Percentiles rank a stretch among this genome's conserved stretches.
Conservation (phyloP, 2,797 vertebrate genomes). For the Sebastiscus albofasciatus region DNA sequence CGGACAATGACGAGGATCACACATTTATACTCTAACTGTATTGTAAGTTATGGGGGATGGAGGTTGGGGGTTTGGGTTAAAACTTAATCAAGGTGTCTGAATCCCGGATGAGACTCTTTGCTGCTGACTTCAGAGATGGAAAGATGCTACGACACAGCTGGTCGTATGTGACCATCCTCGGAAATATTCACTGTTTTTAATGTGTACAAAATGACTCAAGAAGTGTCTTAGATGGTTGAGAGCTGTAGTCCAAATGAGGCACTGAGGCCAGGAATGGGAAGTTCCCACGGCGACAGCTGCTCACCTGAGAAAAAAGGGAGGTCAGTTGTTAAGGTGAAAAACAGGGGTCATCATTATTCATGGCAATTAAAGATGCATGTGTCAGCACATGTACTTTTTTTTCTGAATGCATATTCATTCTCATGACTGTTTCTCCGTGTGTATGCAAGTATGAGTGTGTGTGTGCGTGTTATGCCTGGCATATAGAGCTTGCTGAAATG, state of each 20-base stretch:
- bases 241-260: constrained; percentile 61
- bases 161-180: constrained; percentile 25
- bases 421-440: constrained; percentile 52
- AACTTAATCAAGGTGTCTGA: constrained; percentile 36
- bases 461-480: constrained; percentile 38
- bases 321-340: constrained; percentile 34
- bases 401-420: constrained; percentile 59
- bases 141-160: constrained; percentile 14
- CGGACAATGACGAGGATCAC: constrained; percentile 45
- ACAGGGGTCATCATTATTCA: constrained; percentile 51
- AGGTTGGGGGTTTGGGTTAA: constrained; percentile 30
- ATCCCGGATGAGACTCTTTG: constrained; percentile 42
- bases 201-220: constrained; percentile 36
- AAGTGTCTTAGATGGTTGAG: constrained; percentile 52
- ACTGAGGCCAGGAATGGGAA: constrained; percentile 41
- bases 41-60: constrained; percentile 40
- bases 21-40: constrained; percentile 57
- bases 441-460: constrained; percentile 22
- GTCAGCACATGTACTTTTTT: constrained; percentile 59
- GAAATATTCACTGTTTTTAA: constrained; percentile 51
- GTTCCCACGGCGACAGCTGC: constrained; percentile 41
- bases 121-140: constrained; percentile 43
- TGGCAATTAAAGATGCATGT: constrained; percentile 65
- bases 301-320: constrained; percentile 33
- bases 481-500: constrained; percentile 56